Evolutionary conservation across 1,140 invertebrate species (phyloP), one percentile per base, ranked within the genome.

Genomic region (Mamestra configurata): DNA sequence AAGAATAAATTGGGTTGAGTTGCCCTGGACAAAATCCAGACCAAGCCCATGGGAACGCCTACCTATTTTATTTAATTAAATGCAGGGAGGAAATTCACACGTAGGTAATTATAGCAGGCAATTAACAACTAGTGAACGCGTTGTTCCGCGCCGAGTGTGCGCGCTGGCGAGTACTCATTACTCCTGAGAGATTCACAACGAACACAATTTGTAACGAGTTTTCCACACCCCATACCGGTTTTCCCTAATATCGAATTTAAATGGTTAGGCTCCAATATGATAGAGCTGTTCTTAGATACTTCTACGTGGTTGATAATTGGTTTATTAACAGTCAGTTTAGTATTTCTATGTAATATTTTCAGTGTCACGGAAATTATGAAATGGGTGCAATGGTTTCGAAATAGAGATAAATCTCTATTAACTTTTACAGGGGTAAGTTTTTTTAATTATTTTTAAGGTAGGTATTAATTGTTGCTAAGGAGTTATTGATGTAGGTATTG

Each of bases 261-360:
- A 64, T n/a, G 27, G n/a, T 10, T 20, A 20, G 22, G 18, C 61
- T 66, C 35, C 40, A 66, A 66, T 66, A 66, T 66, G 61, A 66
- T 66, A 66, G 61, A 66, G 8, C 35, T 37, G 18, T 66, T 64
- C n/a, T 64, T 40, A 66, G 35, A 37, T 66, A 66, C 61, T 11
- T 37, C 15, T 64, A 20, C 35, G n/a, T 66, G 61, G 61, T 40
- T 66, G 40, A 40, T 40, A 22, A 22, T 66, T 40, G 35, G 35
- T 37, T 66, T 75, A 79, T 77, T 82, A 79, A 77, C 78, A 79
- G 35, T 49, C 4, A 13, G 37, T 76, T 37, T 77, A 76, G 43
- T 53, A 46, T 46, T 76, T 11, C 15, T 70, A 4, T 49, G 22
- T 27, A 46, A 49, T 27, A 49, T 24, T 27, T 24, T 49, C 20